A percentile compares a stretch with the other conserved stretches of the same genome.
phyloP scores from a whole-genome alignment of 2,888 invertebrate species.

The Dryocosmus kuriphilus region DNA sequence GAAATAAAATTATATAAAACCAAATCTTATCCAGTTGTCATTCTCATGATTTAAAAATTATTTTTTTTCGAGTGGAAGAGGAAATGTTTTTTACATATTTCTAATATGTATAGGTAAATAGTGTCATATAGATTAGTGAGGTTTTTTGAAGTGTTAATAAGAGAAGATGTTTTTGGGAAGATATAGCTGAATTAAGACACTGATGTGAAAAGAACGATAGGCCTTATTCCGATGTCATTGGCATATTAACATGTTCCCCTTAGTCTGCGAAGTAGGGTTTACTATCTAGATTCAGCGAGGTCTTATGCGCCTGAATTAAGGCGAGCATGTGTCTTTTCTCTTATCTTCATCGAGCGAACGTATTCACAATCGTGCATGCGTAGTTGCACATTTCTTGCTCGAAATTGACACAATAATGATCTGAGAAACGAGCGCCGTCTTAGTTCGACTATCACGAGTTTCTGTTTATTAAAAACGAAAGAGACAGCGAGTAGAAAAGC shows the following conservation, averaged over 20 bases:
- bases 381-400: constrained; percentile 36
- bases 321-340: constrained; percentile 26
- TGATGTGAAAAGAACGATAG: constrained; percentile 33
- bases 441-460: background rate
- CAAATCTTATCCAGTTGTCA: too few species aligned
- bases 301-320: constrained; percentile 32
- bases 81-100: too few species aligned
- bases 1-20: too few species aligned
- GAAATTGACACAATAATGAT: constrained; percentile 35
- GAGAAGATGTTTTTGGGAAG: background rate
- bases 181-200: constrained; percentile 24
- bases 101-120: too few species aligned
- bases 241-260: constrained; percentile 37
- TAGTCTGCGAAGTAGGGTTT: constrained; percentile 27
- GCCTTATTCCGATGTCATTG: constrained; percentile 35
- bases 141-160: too few species aligned
- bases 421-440: constrained; percentile 10
- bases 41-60: too few species aligned
- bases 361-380: constrained; percentile 33
- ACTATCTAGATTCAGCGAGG: constrained; percentile 31
- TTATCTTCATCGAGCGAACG: constrained; percentile 15
- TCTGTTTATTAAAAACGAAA: constrained; percentile 33
- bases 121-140: too few species aligned
- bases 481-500: background rate
- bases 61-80: too few species aligned